phyloP scores from a whole-genome alignment of 2,113 vertebrate genomes.

The Eidolon helvum region DNA sequence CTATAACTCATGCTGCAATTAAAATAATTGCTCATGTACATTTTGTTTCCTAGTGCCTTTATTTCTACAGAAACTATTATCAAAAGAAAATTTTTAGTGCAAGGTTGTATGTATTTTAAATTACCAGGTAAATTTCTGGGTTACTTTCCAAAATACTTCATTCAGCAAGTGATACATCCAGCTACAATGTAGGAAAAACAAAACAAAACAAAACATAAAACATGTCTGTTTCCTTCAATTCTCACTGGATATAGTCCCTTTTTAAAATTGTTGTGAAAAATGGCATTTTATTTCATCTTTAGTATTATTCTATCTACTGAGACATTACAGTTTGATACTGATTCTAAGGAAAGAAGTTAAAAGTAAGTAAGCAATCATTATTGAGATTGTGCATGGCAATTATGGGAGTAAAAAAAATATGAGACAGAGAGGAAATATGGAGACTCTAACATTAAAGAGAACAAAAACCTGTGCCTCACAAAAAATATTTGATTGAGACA shows the following conservation, averaged over 20 bases:
- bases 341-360: background rate
- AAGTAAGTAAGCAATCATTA: background rate
- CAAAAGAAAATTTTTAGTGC: background rate
- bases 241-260: background rate
- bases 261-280: background rate
- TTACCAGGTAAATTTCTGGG: background rate
- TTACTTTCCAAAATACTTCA: background rate
- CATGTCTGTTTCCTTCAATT: background rate
- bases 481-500: background rate
- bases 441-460: background rate
- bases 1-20: background rate
- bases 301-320: background rate
- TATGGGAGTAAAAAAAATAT: background rate
- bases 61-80: background rate
- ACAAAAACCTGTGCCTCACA: background rate
- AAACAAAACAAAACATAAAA: background rate
- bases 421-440: background rate
- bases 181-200: background rate
- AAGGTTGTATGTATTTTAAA: background rate
- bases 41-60: background rate
- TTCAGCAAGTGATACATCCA: background rate
- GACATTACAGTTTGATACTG: background rate
- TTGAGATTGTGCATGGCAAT: background rate
- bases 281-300: background rate
- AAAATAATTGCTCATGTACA: background rate